phyloP scores from a whole-genome alignment of 2,113 vertebrate species.

The Tauraco erythrolophus region DNA sequence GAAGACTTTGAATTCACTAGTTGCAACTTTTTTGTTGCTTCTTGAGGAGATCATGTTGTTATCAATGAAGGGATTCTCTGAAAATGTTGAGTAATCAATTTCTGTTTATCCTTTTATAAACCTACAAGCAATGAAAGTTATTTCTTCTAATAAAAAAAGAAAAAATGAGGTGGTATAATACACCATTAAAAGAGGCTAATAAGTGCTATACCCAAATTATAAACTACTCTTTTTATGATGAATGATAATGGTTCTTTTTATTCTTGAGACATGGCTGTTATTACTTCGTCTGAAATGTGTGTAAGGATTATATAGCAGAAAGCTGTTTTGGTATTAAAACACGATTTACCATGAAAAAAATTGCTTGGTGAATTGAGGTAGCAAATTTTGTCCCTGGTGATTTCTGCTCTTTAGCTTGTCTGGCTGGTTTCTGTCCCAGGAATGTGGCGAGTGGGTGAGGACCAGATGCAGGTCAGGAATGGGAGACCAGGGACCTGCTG shows the following conservation, averaged over 20 bases:
- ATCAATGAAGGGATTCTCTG: neutral
- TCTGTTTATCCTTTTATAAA: conserved; percentile 52
- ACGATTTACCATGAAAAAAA: neutral
- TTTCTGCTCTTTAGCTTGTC: neutral
- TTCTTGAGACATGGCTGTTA: conserved; percentile 6
- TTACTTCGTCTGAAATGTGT: neutral
- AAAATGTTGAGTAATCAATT: conserved; percentile 50
- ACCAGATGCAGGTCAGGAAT: neutral
- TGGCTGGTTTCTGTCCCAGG: neutral
- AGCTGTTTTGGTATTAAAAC: neutral
- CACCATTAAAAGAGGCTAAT: neutral
- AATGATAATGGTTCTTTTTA: neutral
- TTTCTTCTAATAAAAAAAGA: conserved; percentile 56
- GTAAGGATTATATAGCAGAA: neutral
- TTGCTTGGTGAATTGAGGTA: neutral
- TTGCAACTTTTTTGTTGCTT: conserved; percentile 5
- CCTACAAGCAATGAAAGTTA: conserved; percentile 22
- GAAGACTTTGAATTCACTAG: neutral
- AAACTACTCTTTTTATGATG: conserved; percentile 2
- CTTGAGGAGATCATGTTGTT: neutral
- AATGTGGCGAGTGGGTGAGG: neutral
- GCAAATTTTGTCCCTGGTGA: neutral
- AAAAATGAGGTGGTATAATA: conserved; percentile 17
- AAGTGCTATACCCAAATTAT: neutral
- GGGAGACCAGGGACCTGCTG: fast-evolving